Evolutionary conservation across 2,888 invertebrate species (phyloP), one percentile per base, ranked within the genome.

Genomic region (Oscheius sp.): DNA sequence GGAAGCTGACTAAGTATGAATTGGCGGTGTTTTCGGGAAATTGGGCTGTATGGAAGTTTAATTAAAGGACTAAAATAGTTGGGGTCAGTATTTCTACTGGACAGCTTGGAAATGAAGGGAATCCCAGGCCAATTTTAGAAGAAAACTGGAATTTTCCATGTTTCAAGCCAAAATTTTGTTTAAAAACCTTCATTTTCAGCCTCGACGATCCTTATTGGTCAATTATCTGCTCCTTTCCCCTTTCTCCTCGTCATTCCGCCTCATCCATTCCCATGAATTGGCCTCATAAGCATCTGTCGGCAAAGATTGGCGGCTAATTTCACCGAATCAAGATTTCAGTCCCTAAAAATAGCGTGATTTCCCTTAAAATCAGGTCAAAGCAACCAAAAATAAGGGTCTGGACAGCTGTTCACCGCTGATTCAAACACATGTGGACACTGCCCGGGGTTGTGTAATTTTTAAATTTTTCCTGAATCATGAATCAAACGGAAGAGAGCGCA

Each of bases 381-480:
- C 49, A 18, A 13, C 49, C 35, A 35, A 35, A 35, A 35, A 35
- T 35, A 35, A 35, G 9, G 3, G 35, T 35, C 35, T 9, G 35
- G 35, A 18, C 55, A 55, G 16, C 55, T 55, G 55, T 13, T 16
- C 18, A 41, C 45, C 61, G 7, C 61, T 13, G 55, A 55, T 35
- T 35, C 35, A 35, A 3, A 35, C 35, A 35, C 35, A 35, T 35
- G 35, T 35, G 35, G 35, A 6, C 35, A 6, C 35, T 3, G 35
- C 35, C 35, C 9, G 35, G 35, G 35, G 9, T 35, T 35, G 35
- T 35, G 35, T 35, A 35, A 35, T 35, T 9, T 35, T 35, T 35
- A 35, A 35, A 35, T 35, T 35, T 35, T 35, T 35, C 35, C 9
- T 3, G 9, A 35, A 35, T 35, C 35, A 35, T 35, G 35, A 35